Evolutionary conservation across 2,113 vertebrate genomes (phyloP).

Genomic region (Rutilus rutilus): DNA sequence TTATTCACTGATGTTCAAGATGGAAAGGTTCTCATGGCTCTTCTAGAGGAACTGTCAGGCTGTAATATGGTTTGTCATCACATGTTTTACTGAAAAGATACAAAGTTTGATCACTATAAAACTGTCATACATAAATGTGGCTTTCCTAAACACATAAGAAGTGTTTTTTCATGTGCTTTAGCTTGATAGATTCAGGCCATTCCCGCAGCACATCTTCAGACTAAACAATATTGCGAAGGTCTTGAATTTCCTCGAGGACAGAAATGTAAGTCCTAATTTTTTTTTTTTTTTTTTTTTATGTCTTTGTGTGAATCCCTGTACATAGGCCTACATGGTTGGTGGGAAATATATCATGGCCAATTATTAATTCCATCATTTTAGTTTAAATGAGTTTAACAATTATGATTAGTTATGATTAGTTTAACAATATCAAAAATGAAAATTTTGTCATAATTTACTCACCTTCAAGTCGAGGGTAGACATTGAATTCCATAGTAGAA

Average conservation of each 20-base stretch:
- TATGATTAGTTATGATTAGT: too few species aligned
- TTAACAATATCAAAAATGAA: too few species aligned
- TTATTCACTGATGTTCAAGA: constrained; percentile 88
- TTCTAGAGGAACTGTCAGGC: constrained; percentile 88
- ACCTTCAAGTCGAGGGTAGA: too few species aligned
- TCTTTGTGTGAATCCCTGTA: too few species aligned
- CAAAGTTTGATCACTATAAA: background rate
- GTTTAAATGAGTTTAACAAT: too few species aligned
- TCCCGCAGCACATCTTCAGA: constrained; percentile 88
- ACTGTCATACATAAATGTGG: background rate
- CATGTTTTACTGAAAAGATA: background rate
- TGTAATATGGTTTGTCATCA: constrained; percentile 75
- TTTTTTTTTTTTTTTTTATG: too few species aligned
- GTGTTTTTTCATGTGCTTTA: constrained; percentile 54
- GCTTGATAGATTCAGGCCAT: constrained; percentile 88
- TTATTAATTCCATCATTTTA: too few species aligned
- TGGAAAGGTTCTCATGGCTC: constrained; percentile 86
- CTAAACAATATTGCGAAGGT: constrained; percentile 93
- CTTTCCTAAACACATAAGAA: background rate
- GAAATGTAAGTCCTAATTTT: constrained; percentile 81
- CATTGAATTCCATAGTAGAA: too few species aligned
- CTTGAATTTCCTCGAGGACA: constrained; percentile 88
- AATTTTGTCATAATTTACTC: too few species aligned
- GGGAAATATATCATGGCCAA: too few species aligned
- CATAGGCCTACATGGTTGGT: too few species aligned